Evolutionary conservation across 2,113 vertebrate species (phyloP), one percentile per base, ranked within the genome.

Genomic region (Lophotis ruficrista): DNA sequence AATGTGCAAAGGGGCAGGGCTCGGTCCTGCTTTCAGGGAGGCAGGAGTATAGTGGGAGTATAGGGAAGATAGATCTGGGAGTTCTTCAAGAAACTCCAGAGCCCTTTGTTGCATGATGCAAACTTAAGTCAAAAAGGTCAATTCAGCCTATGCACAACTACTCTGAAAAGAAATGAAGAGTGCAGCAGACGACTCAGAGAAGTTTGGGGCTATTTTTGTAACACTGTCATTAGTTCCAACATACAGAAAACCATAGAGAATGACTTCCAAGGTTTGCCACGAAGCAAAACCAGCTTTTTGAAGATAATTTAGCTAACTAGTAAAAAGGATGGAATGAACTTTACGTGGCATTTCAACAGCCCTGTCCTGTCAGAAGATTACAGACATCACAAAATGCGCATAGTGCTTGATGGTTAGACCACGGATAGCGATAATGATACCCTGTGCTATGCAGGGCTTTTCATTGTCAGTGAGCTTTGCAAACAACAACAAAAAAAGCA

Each of bases 281-380:
- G 0, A 94, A 92, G 57, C 25, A 93, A 92, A 90, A 56, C 11
- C 43, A 78, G 33, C 33, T 43, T 68, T 66, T 53, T 81, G 41
- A 86, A 92, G 57, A 79, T 37, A 92, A 84, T 85, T 84, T 60
- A 91, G 37, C 65, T 82, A 81, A 91, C 72, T 89, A 68, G 47
- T 51, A 37, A 81, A 86, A 90, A 83, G 51, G 38, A 89, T 27
- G 24, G 41, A 76, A 72, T 89, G 77, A 95, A 95, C 69, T 93
- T 96, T 79, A 84, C 2, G 1, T 79, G 86, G 89, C 86, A 84
- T 96, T 97, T 94, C 86, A 87, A 83, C 13, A 94, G 73, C 41
- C 30, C 69, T 69, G 50, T 69, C 70, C 89, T 68, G 73, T 81
- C 86, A 94, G 71, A 90, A 93, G 83, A 96, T 96, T 95, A 97